Conservation (phyloP, 1,140 invertebrate genomes). For the Listronotus bonariensis region DNA sequence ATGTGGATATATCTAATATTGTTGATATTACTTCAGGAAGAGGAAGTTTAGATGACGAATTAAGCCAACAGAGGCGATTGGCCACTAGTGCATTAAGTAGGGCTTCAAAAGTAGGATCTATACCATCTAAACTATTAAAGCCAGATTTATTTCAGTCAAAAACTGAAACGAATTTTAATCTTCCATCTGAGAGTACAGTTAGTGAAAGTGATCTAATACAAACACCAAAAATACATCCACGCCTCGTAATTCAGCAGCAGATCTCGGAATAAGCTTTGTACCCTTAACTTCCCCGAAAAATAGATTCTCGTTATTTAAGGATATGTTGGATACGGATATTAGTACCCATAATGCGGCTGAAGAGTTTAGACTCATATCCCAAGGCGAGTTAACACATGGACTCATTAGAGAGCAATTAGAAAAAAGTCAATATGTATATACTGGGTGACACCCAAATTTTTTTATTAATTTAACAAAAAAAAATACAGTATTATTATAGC, state of each 20-base stretch:
- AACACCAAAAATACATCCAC: conserved; percentile 41
- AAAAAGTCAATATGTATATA: no score
- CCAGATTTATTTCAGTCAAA: conserved; percentile 18
- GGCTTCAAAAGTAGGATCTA: conserved; percentile 30
- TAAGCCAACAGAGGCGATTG: conserved; percentile 34
- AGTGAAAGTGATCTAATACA: conserved; percentile 45
- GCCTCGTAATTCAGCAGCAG: conserved; percentile 29
- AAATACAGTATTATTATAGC: no score
- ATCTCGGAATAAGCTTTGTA: background rate
- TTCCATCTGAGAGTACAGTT: conserved; percentile 41
- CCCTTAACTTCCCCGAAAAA: conserved; percentile 19
- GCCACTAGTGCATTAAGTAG: conserved; percentile 36
- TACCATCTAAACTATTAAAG: conserved; percentile 40
- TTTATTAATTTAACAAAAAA: no score
- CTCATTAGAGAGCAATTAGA: no score
- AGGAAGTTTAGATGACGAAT: conserved; percentile 5
- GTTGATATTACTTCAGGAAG: background rate
- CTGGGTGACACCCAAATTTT: no score
- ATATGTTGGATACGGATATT: conserved; percentile 37
- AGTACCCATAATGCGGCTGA: conserved; percentile 35
- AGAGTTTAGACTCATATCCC: conserved; percentile 30
- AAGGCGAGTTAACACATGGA: conserved; percentile 17
- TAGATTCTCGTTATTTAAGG: conserved; percentile 29
- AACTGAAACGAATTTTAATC: conserved; percentile 5
- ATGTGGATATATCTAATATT: conserved; percentile 24